Conservation (phyloP, 2,888 invertebrate genomes). For the Alloplasta piceator region DNA sequence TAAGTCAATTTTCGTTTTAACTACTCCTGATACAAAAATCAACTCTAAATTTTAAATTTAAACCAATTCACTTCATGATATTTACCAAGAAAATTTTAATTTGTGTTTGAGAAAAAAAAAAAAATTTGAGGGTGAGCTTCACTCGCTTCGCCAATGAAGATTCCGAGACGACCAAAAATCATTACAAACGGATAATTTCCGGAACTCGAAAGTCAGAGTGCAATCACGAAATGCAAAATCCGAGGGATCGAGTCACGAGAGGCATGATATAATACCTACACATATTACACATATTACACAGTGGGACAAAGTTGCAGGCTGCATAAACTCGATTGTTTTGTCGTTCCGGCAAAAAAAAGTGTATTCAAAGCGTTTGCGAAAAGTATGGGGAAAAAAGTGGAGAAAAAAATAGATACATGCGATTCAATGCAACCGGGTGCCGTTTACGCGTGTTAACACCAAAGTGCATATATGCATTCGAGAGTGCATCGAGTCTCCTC, state of each 20-base stretch:
- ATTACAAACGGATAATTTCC: constrained; percentile 12
- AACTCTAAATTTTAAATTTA: no score
- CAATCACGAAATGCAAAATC: constrained; percentile 30
- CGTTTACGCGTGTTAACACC: constrained; percentile 23
- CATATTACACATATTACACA: neutral
- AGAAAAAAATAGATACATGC: constrained; percentile 2
- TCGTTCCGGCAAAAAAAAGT: constrained; percentile 6
- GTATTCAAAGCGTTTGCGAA: neutral
- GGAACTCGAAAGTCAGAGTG: constrained; percentile 32
- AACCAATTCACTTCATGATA: no score
- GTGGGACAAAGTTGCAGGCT: neutral
- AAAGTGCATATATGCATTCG: constrained; percentile 35
- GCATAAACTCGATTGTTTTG: constrained; percentile 15
- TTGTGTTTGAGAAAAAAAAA: no score
- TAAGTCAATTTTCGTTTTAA: no score
- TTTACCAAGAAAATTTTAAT: no score
- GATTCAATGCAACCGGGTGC: constrained; percentile 30
- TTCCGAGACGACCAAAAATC: neutral
- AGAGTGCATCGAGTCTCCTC: constrained; percentile 31
- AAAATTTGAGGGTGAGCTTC: no score
- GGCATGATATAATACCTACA: neutral
- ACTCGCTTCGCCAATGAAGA: neutral
- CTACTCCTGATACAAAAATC: no score
- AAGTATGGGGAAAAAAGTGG: constrained; percentile 5
- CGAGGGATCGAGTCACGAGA: constrained; percentile 15